A percentile compares a stretch with the other conserved stretches of the same genome.
Conservation (phyloP, 2,113 vertebrate species). For the Amia ocellicauda region DNA sequence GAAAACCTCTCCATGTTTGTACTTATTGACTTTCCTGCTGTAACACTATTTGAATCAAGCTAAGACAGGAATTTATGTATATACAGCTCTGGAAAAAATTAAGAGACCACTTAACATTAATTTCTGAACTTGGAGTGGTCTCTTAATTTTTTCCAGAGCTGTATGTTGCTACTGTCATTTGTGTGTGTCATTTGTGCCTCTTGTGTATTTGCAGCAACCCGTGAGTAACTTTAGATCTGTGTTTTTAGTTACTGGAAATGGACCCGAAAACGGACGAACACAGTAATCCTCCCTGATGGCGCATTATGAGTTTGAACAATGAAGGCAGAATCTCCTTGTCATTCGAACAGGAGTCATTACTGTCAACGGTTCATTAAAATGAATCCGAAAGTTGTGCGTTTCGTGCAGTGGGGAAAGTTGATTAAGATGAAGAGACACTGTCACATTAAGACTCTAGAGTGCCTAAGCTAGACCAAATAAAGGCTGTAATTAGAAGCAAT, state of each 20-base stretch:
- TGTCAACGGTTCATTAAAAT: slow-evolving; percentile 41
- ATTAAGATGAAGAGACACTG: slow-evolving; percentile 42
- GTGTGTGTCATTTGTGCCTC: too few species aligned
- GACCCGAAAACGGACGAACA: slow-evolving; percentile 27
- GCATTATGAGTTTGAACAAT: slow-evolving; percentile 34
- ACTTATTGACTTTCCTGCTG: too few species aligned
- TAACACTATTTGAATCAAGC: too few species aligned
- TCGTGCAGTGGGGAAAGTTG: slow-evolving; percentile 26
- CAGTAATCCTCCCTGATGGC: slow-evolving; percentile 44
- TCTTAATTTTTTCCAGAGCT: too few species aligned
- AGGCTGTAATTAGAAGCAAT: slow-evolving; percentile 23
- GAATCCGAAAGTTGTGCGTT: slow-evolving; percentile 37
- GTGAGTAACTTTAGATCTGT: not conserved
- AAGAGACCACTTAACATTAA: too few species aligned
- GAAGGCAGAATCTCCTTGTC: slow-evolving; percentile 49
- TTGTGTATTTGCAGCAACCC: too few species aligned
- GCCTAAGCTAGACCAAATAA: slow-evolving; percentile 23
- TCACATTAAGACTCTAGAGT: slow-evolving; percentile 30
- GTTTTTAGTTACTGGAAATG: slow-evolving; percentile 19
- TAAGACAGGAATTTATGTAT: too few species aligned
- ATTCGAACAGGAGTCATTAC: slow-evolving; percentile 47
- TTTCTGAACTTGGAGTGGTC: too few species aligned
- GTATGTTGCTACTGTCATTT: too few species aligned
- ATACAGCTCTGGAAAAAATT: too few species aligned
- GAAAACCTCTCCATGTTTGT: too few species aligned